Evolutionary conservation across 2,113 vertebrate genomes (phyloP).

Genomic region (Cyanoramphus novaezelandiae): DNA sequence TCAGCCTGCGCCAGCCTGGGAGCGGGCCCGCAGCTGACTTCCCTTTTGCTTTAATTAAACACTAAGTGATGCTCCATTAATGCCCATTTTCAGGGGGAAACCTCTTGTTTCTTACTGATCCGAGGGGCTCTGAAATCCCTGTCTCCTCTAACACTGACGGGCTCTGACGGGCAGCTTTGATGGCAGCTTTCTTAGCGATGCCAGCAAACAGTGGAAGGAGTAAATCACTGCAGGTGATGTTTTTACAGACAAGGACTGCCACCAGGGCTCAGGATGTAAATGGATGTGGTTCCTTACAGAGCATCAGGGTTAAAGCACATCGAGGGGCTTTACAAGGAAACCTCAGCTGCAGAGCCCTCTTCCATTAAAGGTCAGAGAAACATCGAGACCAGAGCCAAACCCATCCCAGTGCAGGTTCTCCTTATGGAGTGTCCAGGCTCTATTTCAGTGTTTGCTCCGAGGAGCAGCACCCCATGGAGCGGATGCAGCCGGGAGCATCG

Average conservation of each 20-base stretch:
- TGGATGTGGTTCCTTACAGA: rapidly evolving
- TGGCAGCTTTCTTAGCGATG: not conserved
- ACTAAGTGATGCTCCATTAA: not conserved
- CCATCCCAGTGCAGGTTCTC: rapidly evolving
- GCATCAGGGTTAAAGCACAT: not conserved
- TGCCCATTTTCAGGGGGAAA: not conserved
- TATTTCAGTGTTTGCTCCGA: rapidly evolving
- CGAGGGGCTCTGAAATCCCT: not conserved
- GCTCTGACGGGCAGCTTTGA: not conserved
- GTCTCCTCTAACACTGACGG: too few relatives aligned
- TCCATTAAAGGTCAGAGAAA: not conserved
- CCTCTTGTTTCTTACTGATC: not conserved
- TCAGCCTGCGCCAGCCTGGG: not conserved
- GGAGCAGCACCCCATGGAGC: not conserved
- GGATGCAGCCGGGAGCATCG: rapidly evolving
- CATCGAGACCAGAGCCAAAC: rapidly evolving
- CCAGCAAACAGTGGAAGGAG: not conserved
- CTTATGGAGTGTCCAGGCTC: rapidly evolving
- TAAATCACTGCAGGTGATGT: not conserved
- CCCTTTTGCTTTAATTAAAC: not conserved
- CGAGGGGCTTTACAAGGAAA: not conserved
- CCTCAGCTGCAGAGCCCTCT: not conserved
- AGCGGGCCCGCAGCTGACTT: not conserved
- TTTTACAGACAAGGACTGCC: not conserved
- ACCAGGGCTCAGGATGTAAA: not conserved